Base-by-base conservation (phyloP, 2,888 invertebrate genomes). In the Erpobdella octoculata region DNA sequence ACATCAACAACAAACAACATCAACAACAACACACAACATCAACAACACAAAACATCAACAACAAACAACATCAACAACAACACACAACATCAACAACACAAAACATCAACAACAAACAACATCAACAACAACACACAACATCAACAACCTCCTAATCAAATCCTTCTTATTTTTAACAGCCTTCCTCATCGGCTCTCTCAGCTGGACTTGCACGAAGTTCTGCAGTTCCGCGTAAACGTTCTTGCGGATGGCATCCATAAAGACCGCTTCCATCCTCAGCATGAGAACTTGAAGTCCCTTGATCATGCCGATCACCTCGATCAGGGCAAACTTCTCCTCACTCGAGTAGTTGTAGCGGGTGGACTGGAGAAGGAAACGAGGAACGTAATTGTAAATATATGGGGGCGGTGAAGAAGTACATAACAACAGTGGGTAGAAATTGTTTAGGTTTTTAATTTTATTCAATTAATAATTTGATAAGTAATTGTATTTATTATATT, bases 301-400 rank as follows among this genome's bases (percentile, higher is more conserved):
- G 78, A 98, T 95, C 95, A 97, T 97, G 0, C 96, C 95, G 77
- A 98, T 95, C 25, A 96, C 93, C 85, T 97, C 96, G 75, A 98
- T 95, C 78, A 98, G 86, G 0, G 96, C 96, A 85, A 93, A 93
- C 82, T 98, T 98, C 85, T 98, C 98, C 79, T 93, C 94, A 1
- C 92, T 91, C 0, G 90, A 91, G 83, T 98, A 98, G 85, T 98
- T 98, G 85, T 97, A 98, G 9, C 95, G 88, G 0, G 95, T 96
- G 0, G 95, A 93, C 90, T 90, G 68, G 21, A 1, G 8, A 18
- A 53, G 28, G 28, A n/a, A n/a, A n/a, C n/a, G n/a, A n/a, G n/a
- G n/a, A n/a, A n/a, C n/a, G n/a, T n/a, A n/a, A n/a, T n/a, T n/a
- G n/a, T n/a, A n/a, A n/a, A n/a, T n/a, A n/a, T n/a, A n/a, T n/a